Conservation (phyloP, 2,113 vertebrate genomes). For the Anhinga rufa region DNA sequence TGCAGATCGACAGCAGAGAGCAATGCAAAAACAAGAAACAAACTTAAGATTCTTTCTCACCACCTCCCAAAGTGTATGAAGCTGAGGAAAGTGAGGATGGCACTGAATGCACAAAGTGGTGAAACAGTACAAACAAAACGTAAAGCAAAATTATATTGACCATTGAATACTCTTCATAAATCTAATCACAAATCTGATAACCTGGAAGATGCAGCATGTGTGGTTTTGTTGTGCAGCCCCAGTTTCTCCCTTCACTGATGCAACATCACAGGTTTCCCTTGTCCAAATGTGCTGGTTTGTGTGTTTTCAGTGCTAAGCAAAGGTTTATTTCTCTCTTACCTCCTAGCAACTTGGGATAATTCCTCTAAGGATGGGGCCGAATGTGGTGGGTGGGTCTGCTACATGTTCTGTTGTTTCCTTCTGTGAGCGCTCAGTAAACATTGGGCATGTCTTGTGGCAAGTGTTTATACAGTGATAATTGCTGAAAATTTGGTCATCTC, state of each 20-base stretch:
- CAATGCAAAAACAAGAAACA: neutral
- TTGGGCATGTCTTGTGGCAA: neutral
- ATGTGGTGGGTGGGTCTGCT: neutral
- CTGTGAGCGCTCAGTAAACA: neutral
- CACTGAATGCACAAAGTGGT: neutral
- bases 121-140: neutral
- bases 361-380: neutral
- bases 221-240: neutral
- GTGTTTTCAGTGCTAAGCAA: neutral
- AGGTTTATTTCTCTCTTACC: neutral
- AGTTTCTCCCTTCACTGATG: neutral
- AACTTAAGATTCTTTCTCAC: neutral
- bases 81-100: neutral
- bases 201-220: rapidly evolving
- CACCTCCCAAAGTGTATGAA: neutral
- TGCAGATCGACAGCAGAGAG: neutral
- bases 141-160: neutral
- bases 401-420: neutral
- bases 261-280: neutral
- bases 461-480: neutral
- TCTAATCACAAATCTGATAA: neutral
- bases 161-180: neutral
- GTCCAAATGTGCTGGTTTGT: neutral
- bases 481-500: neutral
- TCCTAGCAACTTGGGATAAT: neutral